Percentiles rank a stretch among this genome's conserved stretches.
Conservation (phyloP, 2,888 invertebrate genomes). For the Ariolimax columbianus region DNA sequence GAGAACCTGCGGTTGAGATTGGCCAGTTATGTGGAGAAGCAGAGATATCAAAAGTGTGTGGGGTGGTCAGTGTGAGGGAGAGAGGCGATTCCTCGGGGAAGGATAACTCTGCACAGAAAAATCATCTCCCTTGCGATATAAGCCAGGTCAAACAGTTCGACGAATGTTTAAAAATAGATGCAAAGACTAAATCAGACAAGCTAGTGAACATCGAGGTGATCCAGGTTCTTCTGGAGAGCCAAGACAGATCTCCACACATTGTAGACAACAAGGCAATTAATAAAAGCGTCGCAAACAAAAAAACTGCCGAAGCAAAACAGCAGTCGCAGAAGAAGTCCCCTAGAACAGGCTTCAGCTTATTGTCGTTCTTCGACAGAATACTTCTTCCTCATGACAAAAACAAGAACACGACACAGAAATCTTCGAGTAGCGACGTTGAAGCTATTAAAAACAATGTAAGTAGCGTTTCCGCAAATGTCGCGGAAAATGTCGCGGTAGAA, state of each 20-base stretch:
- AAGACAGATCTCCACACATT: not conserved
- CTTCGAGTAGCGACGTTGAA: not conserved
- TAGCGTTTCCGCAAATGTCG: not conserved
- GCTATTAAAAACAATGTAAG: not conserved
- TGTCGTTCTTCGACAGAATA: conserved; percentile 72
- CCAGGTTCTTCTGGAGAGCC: not conserved
- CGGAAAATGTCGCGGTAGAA: not conserved
- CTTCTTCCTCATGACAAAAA: conserved; percentile 65
- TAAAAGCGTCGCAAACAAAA: not conserved
- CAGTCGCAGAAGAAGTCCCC: conserved; percentile 49
- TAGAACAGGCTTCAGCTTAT: conserved; percentile 65
- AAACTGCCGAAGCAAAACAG: not conserved
- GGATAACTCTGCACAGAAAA: not conserved
- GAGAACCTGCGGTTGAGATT: conserved; percentile 5
- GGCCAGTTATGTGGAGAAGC: conserved; percentile 14
- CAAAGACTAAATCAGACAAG: not conserved
- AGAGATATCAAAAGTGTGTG: conserved; percentile 5
- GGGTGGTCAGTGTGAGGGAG: no score
- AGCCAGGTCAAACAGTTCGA: not conserved
- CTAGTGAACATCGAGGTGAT: not conserved
- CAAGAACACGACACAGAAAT: conserved; percentile 19
- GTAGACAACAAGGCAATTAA: not conserved
- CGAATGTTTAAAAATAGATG: not conserved
- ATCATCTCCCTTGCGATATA: not conserved
- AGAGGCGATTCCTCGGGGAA: not conserved